These are phyloP conservation scores for Strongylocentrotus purpuratus DNA, from an alignment of 35 echinoderm and acorn worm species.

Conservation along the genomic window DNA sequence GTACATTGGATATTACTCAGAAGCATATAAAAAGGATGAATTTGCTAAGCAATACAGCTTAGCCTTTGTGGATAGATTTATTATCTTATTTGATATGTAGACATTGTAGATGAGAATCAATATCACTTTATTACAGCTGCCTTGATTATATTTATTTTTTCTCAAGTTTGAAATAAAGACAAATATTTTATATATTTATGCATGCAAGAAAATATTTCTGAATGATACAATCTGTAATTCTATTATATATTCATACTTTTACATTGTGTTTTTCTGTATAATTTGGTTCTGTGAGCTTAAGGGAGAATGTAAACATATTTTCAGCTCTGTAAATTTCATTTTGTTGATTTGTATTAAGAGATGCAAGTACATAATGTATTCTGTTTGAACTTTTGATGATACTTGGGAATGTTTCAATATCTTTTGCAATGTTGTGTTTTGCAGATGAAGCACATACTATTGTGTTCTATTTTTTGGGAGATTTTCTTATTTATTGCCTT, in stretches of 20 bases:
- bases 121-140: neutral
- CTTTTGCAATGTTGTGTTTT: neutral
- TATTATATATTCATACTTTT: constrained; percentile 15
- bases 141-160: neutral
- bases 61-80: no score
- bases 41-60: no score
- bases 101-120: neutral
- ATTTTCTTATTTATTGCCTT: constrained; percentile 19
- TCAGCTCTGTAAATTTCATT: neutral
- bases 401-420: neutral
- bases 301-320: no score
- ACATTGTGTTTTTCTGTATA: neutral
- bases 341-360: neutral
- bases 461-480: neutral
- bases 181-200: constrained; percentile 14
- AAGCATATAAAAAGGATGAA: no score
- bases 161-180: neutral
- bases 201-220: neutral
- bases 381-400: neutral
- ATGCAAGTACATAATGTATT: neutral
- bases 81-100: no score
- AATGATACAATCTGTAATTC: neutral
- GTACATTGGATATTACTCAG: no score
- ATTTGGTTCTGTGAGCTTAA: neutral
- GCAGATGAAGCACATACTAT: neutral